Base-by-base conservation (phyloP, 2,797 vertebrate genomes). In the Tachyglossus aculeatus region DNA sequence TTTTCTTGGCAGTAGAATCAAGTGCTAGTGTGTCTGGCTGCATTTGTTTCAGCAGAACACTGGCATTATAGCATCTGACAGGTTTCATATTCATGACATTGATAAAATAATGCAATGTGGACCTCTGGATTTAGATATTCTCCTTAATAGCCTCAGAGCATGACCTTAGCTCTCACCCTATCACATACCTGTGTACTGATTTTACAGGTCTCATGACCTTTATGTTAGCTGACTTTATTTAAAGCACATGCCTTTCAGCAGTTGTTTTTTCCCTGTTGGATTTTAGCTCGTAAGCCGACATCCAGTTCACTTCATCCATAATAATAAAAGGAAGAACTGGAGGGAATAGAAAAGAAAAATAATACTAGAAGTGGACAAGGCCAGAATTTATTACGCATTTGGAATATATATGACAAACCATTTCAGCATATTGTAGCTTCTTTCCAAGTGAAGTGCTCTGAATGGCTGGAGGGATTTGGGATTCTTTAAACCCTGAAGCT, bases 41-140 rank as follows among this genome's bases (percentile, higher is more conserved):
- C 45, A 19, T 34, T 10, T 47, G 13, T 22, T 19, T 4, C 19
- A 75, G 12, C 4, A 33, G 1, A 66, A 16, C 3, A 55, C 7
- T 47, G 12, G 9, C 3, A 4, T 41, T 55, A 54, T 21, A 41
- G 25, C 16, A 47, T 39, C 11, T 55, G 40, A 43, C 3, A 44
- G 15, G 2, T 24, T 54, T 21, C 37, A 5, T 32, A 36, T 45
- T 62, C 47, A 18, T 40, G 7, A 9, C 22, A 32, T 33, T 21
- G 50, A n/a, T 1, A 43, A 65, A 72, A 9, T 27, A 71, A 78
- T 33, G 31, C 65, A 75, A 73, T 57, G 1, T 19, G 14, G 73
- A 3, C 9, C 11, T 67, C 10, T 7, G 47, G 19, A 61, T 32
- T 67, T 27, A 54, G 27, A 61, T 59, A 11, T 47, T 78, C 48